Percentiles rank a stretch among this genome's conserved stretches.
Conservation (phyloP, 2,888 invertebrate genomes). For the Linnaemya tessellans region DNA sequence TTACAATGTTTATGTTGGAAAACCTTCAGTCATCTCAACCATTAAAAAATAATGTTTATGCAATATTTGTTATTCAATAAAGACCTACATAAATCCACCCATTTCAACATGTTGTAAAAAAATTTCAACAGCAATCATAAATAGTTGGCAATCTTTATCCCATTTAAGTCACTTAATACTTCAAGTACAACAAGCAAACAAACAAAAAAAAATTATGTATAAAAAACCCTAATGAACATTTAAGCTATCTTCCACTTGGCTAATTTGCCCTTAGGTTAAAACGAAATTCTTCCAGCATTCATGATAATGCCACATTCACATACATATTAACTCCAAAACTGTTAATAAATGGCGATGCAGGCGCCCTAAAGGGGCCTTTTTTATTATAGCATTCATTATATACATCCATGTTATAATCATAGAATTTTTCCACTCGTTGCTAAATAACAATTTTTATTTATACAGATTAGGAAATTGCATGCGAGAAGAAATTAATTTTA, state of each 20-base stretch:
- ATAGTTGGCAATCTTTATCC: constrained; percentile 63
- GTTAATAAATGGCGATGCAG: too few species aligned
- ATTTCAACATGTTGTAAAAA: constrained; percentile 39
- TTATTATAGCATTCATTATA: too few species aligned
- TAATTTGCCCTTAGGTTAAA: constrained; percentile 72
- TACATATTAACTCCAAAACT: too few species aligned
- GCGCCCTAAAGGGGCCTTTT: too few species aligned
- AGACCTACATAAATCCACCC: constrained; percentile 19
- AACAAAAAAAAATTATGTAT: constrained; percentile 26
- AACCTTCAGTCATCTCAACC: too few species aligned
- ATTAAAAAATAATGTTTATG: not conserved
- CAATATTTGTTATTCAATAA: not conserved
- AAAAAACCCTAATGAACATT: constrained; percentile 74
- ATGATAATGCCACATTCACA: constrained; percentile 4
- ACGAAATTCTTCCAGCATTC: constrained; percentile 56
- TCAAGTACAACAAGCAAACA: constrained; percentile 27
- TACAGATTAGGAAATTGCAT: too few species aligned
- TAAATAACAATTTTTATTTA: too few species aligned
- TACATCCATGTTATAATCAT: too few species aligned
- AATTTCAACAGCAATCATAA: constrained; percentile 44
- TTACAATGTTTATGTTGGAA: too few species aligned
- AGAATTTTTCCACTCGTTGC: too few species aligned
- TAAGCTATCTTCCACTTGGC: constrained; percentile 75
- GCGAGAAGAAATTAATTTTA: too few species aligned
- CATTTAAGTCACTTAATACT: constrained; percentile 57